phyloP scores from a whole-genome alignment of 2,888 invertebrate genomes.

The Tetropium fuscum region DNA sequence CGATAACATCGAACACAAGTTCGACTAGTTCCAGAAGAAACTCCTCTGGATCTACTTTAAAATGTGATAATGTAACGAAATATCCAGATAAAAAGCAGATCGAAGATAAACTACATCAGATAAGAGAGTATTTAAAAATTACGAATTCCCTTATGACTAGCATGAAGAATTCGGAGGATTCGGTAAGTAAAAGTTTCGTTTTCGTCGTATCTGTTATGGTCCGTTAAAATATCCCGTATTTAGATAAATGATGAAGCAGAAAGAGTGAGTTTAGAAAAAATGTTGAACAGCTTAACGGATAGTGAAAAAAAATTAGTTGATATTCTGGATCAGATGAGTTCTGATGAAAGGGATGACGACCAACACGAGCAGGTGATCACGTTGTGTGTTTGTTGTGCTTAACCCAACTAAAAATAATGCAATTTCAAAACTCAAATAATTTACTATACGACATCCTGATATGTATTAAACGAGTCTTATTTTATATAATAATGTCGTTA shows the following conservation, averaged over 20 bases:
- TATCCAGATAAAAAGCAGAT: conserved; percentile 78
- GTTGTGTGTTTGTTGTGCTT: no score
- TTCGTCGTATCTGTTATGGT: conserved; percentile 1
- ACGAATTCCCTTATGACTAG: conserved; percentile 78
- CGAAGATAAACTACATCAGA: conserved; percentile 77
- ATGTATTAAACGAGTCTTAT: no score
- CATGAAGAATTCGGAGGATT: conserved; percentile 75
- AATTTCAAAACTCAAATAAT: no score
- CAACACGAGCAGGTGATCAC: conserved; percentile 36
- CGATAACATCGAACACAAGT: conserved; percentile 53
- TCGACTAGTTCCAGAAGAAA: conserved; percentile 61
- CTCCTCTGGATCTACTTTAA: conserved; percentile 59
- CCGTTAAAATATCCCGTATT: conserved; percentile 30
- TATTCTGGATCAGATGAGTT: conserved; percentile 66
- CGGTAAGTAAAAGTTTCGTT: conserved; percentile 66
- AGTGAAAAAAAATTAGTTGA: conserved; percentile 76
- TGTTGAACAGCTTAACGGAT: conserved; percentile 77
- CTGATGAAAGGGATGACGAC: conserved; percentile 37
- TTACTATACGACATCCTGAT: no score
- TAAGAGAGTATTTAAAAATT: conserved; percentile 78
- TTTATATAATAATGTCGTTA: no score
- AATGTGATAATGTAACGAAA: conserved; percentile 64
- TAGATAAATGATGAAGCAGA: conserved; percentile 56
- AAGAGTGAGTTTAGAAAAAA: conserved; percentile 72
- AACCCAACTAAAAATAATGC: no score